These are phyloP conservation scores for Zeus faber DNA, from an alignment of 2,113 vertebrate species.

Conservation along the genomic window DNA sequence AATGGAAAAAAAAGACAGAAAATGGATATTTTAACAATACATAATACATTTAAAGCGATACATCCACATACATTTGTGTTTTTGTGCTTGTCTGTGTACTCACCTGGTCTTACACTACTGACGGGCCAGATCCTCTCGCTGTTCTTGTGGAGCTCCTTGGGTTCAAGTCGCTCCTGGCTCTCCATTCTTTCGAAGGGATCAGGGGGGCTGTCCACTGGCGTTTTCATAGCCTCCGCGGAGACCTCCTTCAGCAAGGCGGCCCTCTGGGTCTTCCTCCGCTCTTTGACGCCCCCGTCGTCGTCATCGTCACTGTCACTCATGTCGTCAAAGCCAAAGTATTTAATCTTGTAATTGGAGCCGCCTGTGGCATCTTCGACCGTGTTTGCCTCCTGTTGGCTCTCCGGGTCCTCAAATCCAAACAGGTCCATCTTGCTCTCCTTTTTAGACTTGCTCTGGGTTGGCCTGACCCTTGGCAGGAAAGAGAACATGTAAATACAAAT, in stretches of 20 bases:
- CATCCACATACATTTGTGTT: no score
- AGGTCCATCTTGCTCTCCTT: constrained; percentile 89
- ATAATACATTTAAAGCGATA: no score
- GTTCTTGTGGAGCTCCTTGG: constrained; percentile 41
- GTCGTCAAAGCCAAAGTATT: constrained; percentile 98
- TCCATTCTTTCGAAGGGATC: constrained; percentile 51
- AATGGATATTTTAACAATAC: no score
- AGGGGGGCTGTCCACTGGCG: constrained; percentile 31
- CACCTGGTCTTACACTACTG: constrained; percentile 46
- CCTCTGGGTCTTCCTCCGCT: constrained; percentile 68
- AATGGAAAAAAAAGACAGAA: no score
- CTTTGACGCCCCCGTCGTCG: constrained; percentile 16
- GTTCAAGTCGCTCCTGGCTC: not conserved
- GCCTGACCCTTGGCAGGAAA: constrained; percentile 69
- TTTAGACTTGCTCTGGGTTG: constrained; percentile 87
- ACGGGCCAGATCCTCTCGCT: not conserved
- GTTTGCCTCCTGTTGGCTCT: constrained; percentile 73
- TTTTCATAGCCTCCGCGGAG: constrained; percentile 48
- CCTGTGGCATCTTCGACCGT: constrained; percentile 69
- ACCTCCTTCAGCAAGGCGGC: constrained; percentile 59
- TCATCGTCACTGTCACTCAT: constrained; percentile 89
- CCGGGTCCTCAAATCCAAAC: constrained; percentile 91
- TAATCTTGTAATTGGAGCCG: constrained; percentile 92
- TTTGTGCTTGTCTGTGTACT: constrained; percentile 3
- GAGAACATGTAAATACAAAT: not conserved